phyloP scores from a whole-genome alignment of 2,797 vertebrate species.

The Acanthurus leucopareius region DNA sequence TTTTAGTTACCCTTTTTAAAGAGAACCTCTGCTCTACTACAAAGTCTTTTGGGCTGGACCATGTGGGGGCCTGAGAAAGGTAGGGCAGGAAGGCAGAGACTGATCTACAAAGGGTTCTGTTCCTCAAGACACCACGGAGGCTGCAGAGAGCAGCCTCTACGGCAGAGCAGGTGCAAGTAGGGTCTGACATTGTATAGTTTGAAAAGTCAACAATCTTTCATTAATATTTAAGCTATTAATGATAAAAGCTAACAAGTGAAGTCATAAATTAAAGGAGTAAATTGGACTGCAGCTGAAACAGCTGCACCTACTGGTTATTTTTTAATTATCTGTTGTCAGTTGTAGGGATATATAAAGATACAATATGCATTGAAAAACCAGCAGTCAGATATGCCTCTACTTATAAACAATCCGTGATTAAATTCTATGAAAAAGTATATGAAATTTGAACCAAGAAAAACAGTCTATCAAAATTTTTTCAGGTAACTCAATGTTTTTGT shows the following conservation, averaged over 20 bases:
- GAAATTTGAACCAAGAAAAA: too few relatives aligned
- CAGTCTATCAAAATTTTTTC: too few relatives aligned
- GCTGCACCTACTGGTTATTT: neutral
- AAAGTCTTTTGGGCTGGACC: constrained; percentile 84
- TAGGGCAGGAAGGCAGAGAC: constrained; percentile 48
- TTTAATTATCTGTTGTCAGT: too few relatives aligned
- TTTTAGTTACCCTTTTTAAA: constrained; percentile 94
- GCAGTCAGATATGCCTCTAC: too few relatives aligned
- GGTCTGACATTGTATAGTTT: constrained; percentile 56
- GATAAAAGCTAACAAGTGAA: neutral
- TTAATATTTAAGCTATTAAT: neutral
- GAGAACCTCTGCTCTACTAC: constrained; percentile 89
- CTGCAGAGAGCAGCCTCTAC: constrained; percentile 56
- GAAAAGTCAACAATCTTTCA: constrained; percentile 35
- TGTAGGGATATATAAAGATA: neutral
- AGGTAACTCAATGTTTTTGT: too few relatives aligned
- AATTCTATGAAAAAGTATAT: too few relatives aligned
- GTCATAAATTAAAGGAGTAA: neutral
- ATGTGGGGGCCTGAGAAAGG: neutral
- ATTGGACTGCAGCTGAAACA: neutral
- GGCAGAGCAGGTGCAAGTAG: constrained; percentile 79
- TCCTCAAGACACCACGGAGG: constrained; percentile 36
- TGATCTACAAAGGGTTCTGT: constrained; percentile 62
- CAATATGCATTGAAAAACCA: neutral
- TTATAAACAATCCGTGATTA: too few relatives aligned